These are phyloP conservation scores for Gryllus bimaculatus DNA, from an alignment of 1,140 invertebrate species.

Conservation along the genomic window DNA sequence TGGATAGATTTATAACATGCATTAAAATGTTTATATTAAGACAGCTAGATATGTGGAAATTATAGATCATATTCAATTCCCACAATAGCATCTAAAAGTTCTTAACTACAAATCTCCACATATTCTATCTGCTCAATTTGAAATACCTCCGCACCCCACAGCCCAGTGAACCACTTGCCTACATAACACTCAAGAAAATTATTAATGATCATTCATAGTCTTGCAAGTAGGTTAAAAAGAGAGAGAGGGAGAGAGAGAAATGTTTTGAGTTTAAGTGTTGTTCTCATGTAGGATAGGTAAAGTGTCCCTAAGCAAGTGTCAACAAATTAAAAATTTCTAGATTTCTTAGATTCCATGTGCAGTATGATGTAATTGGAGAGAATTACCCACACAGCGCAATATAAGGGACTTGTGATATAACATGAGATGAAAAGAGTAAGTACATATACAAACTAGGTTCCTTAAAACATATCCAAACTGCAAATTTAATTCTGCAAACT, in stretches of 20 bases:
- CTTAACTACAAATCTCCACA: neutral
- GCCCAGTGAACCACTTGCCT: neutral
- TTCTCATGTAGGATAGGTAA: neutral
- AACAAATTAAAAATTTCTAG: neutral
- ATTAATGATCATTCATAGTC: neutral
- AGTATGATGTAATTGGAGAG: neutral
- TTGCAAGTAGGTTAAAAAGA: neutral
- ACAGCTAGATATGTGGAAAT: neutral
- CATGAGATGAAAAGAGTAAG: too few relatives aligned
- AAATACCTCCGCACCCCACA: constrained; percentile 2
- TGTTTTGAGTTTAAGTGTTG: neutral
- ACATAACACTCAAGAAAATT: neutral
- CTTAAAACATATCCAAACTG: too few relatives aligned
- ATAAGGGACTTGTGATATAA: too few relatives aligned
- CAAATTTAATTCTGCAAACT: too few relatives aligned
- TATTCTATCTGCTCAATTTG: constrained; percentile 5
- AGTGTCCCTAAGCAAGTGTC: neutral
- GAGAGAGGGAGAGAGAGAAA: neutral
- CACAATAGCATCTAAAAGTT: neutral
- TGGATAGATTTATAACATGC: neutral
- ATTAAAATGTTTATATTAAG: neutral
- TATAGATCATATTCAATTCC: neutral
- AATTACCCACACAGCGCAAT: neutral
- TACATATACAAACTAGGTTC: too few relatives aligned
- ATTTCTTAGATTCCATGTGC: neutral